Evolutionary conservation across 2,888 invertebrate genomes (phyloP).

Genomic region (Zonitis immaculata): DNA sequence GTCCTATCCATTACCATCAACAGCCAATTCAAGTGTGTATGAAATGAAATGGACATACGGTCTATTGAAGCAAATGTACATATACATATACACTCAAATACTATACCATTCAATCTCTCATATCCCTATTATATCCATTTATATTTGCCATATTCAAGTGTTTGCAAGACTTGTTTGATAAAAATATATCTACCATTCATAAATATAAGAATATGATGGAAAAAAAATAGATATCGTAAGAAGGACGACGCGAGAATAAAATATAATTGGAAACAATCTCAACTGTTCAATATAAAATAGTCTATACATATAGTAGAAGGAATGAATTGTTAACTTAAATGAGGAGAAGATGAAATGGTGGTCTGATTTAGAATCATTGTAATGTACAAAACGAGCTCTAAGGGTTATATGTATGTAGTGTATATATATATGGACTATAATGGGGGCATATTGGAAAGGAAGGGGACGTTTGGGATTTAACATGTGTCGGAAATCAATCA

Average conservation of each 20-base stretch:
- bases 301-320: neutral
- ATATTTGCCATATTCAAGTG: neutral
- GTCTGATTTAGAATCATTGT: slow-evolving; percentile 5
- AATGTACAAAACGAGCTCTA: slow-evolving; percentile 2
- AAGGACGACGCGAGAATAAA: slow-evolving; percentile 5
- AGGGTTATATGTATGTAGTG: too few species aligned
- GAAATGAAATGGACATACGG: slow-evolving; percentile 16
- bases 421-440: neutral
- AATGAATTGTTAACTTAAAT: slow-evolving; percentile 1
- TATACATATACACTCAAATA: slow-evolving; percentile 4
- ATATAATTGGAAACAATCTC: slow-evolving; percentile 2
- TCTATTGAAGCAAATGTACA: slow-evolving; percentile 13
- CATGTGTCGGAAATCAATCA: slow-evolving; percentile 39
- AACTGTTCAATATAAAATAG: neutral
- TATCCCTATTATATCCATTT: slow-evolving; percentile 4
- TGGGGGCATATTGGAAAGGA: slow-evolving; percentile 19
- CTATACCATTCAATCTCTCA: neutral
- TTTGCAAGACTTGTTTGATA: neutral
- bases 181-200: neutral
- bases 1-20: slow-evolving; percentile 14
- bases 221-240: neutral
- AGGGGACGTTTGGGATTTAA: slow-evolving; percentile 27
- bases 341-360: neutral
- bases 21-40: slow-evolving; percentile 15
- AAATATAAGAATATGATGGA: neutral